Evolutionary conservation across 2,113 vertebrate species (phyloP), one percentile per base, ranked within the genome.

Genomic region (Notothenia coriiceps): DNA sequence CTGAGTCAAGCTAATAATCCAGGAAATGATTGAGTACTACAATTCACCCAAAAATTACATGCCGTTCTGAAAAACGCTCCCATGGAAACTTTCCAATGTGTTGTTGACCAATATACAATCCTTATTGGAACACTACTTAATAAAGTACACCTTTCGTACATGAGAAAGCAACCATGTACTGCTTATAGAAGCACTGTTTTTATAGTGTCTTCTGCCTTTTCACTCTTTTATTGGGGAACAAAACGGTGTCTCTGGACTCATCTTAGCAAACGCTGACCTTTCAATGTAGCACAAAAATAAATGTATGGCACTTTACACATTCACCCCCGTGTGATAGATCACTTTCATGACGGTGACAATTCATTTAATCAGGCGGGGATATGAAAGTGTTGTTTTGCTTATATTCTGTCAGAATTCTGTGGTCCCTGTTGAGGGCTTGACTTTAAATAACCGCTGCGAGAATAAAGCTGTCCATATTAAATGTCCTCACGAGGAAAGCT

Each of bases 241-340:
- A 88, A 82, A 82, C 70, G 4, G 29, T 66, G 73, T 88, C 79
- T 82, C 50, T 75, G 79, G 74, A 73, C 77, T 89, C 84, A 80
- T 92, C 71, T 87, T 87, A 83, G 88, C 81, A 89, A 89, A 89
- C 91, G 79, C 86, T 92, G 91, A 94, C 93, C 88, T 94, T 92
- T 94, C 77, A 80, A 92, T 90, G 90, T 88, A 70, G 88, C 88
- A 89, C 89, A 83, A 83, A 92, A 88, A 85, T 70, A 94, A 89
- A 95, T 94, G 94, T 92, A 94, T 95, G 84, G 87, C 82, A 80
- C 84, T 91, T 92, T 93, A 76, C 88, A 90, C 90, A 74, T 88
- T 87, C 86, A 82, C 86, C 63, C 84, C 74, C n/a, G 82, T 29
- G 66, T 77, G 86, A 89, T 94, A 93, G 79, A 94, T 94, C 93